Evolutionary conservation across 2,888 invertebrate genomes (phyloP).

Genomic region (Ethmia dodecea): DNA sequence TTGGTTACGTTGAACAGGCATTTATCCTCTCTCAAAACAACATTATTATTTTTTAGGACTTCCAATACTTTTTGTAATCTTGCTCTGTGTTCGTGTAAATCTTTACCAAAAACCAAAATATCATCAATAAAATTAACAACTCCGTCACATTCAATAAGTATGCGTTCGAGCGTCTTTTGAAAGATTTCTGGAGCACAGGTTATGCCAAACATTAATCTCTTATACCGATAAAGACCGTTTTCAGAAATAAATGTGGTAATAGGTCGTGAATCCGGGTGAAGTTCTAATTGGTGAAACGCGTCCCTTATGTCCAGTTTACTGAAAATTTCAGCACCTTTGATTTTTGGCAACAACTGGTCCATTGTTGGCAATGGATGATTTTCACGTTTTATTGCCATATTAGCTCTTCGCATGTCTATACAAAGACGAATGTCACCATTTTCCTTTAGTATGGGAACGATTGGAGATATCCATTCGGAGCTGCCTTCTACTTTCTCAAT

Average conservation of each 20-base stretch:
- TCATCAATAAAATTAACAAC: slow-evolving; percentile 14
- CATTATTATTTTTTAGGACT: slow-evolving; percentile 13
- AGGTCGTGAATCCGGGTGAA: neutral
- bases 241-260: slow-evolving; percentile 3
- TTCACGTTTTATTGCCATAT: slow-evolving; percentile 19
- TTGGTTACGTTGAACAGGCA: slow-evolving; percentile 24
- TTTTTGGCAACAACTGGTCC: slow-evolving; percentile 19
- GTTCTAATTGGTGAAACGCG: neutral
- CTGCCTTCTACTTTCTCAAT: slow-evolving; percentile 17
- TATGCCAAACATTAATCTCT: slow-evolving; percentile 13
- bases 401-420: slow-evolving; percentile 11
- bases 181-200: slow-evolving; percentile 27
- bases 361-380: slow-evolving; percentile 24
- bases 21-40: slow-evolving; percentile 22
- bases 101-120: slow-evolving; percentile 7
- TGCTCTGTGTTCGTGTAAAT: slow-evolving; percentile 5
- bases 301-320: neutral
- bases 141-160: slow-evolving; percentile 12
- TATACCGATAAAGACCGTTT: slow-evolving; percentile 37
- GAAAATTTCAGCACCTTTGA: neutral
- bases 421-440: slow-evolving; percentile 11
- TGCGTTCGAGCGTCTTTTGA: slow-evolving; percentile 18
- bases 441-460: slow-evolving; percentile 4
- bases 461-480: slow-evolving; percentile 17
- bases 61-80: slow-evolving; percentile 7